Base-by-base conservation (phyloP, 2,113 vertebrate species). In the Cyanoderma ruficeps region DNA sequence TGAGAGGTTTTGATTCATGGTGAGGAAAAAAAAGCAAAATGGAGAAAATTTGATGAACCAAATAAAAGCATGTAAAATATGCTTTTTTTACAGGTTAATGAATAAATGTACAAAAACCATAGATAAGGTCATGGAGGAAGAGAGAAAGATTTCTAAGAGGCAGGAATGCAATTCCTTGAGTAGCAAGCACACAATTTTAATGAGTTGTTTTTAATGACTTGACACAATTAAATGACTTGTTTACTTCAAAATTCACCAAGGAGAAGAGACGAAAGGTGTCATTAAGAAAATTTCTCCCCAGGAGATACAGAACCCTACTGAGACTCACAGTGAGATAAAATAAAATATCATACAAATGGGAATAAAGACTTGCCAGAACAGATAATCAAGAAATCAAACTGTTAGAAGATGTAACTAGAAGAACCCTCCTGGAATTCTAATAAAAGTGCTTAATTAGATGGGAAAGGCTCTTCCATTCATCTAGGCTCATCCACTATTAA, bases 201-300 rank as follows among this genome's bases (percentile, higher is more conserved):
- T 90, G 49, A 83, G 63, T 63, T 69, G 41, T 63, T 83, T 77
- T 83, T 77, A 83, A 83, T 70, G 64, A 42, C 42, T 49, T 77
- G 71, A 56, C 88, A 82, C 57, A 83, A 89, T 88, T 90, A 94
- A 89, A 94, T 96, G 24, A 92, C 76, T 95, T 96, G 87, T 94
- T 97, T 97, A 89, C 59, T 94, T 93, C 83, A 90, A 20, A 75
- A 91, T 94, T 94, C 94, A 91, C 89, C 56, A 87, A 93, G 88
- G 82, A 94, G 67, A 87, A 86, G 42, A 90, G 65, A 44, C 93
- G 84, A 93, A 76, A 95, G 93, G 93, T 96, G 71, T 52, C 91
- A 95, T 95, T 90, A 94, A 94, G 91, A 87, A 89, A 94, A 95
- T 79, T 71, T 56, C 72, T 94, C 89, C 87, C 89, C 94, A 88